These are phyloP conservation scores for Scaptomyza cyrtandrae DNA, from an alignment of 2,888 invertebrate genomes.

Conservation along the genomic window DNA sequence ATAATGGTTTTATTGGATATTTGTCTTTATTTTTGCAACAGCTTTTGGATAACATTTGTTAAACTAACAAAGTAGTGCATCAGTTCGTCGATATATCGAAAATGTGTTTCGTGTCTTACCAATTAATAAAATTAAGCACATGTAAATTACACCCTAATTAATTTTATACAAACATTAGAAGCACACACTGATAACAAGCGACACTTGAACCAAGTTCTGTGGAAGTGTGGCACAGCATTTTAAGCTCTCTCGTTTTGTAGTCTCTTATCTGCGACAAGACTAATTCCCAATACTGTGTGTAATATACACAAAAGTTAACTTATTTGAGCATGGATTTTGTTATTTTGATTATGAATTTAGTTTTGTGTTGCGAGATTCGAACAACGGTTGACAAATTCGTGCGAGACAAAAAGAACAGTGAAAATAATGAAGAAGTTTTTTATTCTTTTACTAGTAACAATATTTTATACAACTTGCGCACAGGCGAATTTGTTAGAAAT, in stretches of 20 bases:
- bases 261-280: conserved; percentile 37
- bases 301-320: neutral
- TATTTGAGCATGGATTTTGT: conserved; percentile 12
- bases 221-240: conserved; percentile 39
- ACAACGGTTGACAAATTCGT: conserved; percentile 33
- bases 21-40: no score
- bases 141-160: conserved; percentile 55
- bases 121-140: conserved; percentile 27
- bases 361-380: conserved; percentile 35
- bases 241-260: conserved; percentile 10
- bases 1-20: no score
- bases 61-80: neutral
- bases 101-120: neutral
- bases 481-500: conserved; percentile 34
- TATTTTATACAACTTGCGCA: neutral
- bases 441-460: conserved; percentile 6
- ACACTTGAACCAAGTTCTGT: conserved; percentile 31
- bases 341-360: conserved; percentile 30
- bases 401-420: neutral
- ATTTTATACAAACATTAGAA: conserved; percentile 41
- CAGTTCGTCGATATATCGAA: neutral
- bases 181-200: conserved; percentile 37
- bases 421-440: conserved; percentile 26
- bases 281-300: conserved; percentile 4
- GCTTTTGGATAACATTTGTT: no score